Percentiles rank a stretch among this genome's conserved stretches.
Conservation (phyloP, 2,113 vertebrate species). For the Agelaius tricolor region DNA sequence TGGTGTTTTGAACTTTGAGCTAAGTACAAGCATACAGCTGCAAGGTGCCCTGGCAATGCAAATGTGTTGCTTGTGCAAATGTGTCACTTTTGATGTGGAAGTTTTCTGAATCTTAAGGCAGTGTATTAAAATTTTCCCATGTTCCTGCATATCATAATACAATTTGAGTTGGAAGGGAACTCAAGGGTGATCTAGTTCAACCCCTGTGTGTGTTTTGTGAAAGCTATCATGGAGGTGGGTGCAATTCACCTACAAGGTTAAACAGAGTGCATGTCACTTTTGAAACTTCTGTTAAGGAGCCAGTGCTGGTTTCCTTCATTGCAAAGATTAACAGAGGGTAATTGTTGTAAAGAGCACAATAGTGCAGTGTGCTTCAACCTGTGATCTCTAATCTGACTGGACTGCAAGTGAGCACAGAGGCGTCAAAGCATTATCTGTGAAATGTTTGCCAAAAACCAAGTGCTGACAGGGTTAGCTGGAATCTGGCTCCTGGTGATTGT, state of each 20-base stretch:
- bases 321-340: neutral
- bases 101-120: neutral
- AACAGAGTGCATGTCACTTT: neutral
- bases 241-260: neutral
- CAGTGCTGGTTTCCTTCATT: neutral
- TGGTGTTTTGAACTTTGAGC: slow-evolving; percentile 17
- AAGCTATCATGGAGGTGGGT: neutral
- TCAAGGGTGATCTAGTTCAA: neutral
- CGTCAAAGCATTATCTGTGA: neutral
- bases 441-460: slow-evolving; percentile 12
- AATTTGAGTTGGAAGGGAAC: neutral
- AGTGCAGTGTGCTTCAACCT: neutral
- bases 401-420: neutral
- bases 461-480: slow-evolving; percentile 31
- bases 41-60: neutral
- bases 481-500: slow-evolving; percentile 2
- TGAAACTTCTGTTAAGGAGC: neutral
- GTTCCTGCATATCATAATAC: neutral
- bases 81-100: neutral
- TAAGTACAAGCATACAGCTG: neutral
- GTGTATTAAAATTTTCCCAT: neutral
- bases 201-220: neutral
- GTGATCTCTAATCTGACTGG: neutral
- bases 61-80: neutral
- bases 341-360: neutral